Evolutionary conservation across 35 echinoderm and acorn worm genomes (phyloP).

Genomic region (Chiridota heheva): DNA sequence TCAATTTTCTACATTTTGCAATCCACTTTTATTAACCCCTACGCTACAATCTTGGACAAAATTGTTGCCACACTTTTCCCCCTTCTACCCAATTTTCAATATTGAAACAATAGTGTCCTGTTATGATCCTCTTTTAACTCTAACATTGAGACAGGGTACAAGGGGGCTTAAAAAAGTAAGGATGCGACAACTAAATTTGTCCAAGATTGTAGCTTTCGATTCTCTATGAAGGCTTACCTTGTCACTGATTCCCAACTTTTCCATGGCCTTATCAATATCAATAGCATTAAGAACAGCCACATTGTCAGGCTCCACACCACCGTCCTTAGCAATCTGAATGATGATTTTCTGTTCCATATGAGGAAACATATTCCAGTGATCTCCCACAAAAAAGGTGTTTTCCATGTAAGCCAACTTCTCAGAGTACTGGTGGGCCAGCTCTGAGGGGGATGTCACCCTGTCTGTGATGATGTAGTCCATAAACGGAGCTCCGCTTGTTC

Average conservation of each 20-base stretch:
- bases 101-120: too few species aligned
- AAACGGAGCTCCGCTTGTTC: constrained; percentile 96
- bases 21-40: too few species aligned
- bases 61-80: too few species aligned
- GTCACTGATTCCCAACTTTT: constrained; percentile 63
- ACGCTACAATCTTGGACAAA: too few species aligned
- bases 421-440: constrained; percentile 88
- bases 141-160: too few species aligned
- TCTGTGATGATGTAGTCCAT: constrained; percentile 99
- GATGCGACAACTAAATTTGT: too few species aligned
- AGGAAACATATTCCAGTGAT: constrained; percentile 99
- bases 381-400: constrained; percentile 97
- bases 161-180: too few species aligned
- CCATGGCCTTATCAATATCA: constrained; percentile 63
- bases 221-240: constrained; percentile 44
- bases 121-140: too few species aligned
- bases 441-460: constrained; percentile 72
- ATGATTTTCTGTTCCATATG: constrained; percentile 84
- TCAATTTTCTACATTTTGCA: too few species aligned
- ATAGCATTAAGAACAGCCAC: constrained; percentile 73
- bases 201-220: too few species aligned
- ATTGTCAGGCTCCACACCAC: constrained; percentile 59
- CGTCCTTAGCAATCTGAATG: constrained; percentile 63
- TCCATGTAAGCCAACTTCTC: constrained; percentile 96
- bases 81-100: too few species aligned